A percentile compares a stretch with the other conserved stretches of the same genome.
Conservation (phyloP, 2,113 vertebrate species). For the Mormyrus lacerda region DNA sequence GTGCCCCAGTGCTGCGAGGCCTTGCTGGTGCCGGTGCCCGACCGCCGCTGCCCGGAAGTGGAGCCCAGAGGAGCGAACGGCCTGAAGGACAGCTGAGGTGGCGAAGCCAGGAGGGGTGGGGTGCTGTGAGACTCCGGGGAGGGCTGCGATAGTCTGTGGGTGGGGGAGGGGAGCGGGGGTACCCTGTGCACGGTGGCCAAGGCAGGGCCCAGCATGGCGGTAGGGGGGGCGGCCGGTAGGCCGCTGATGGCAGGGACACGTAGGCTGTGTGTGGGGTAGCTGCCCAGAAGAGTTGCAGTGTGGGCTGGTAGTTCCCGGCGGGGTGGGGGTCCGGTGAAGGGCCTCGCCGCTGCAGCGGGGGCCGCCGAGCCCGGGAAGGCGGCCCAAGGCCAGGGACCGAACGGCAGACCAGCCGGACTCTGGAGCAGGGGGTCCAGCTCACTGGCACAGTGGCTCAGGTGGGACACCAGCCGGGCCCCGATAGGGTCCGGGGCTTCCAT, state of each 20-base stretch:
- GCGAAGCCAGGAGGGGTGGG: slow-evolving; percentile 52
- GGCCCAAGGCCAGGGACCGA: slow-evolving; percentile 78
- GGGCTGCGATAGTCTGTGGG: slow-evolving; percentile 45
- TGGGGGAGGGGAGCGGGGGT: slow-evolving; percentile 46
- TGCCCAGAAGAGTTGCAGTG: slow-evolving; percentile 53
- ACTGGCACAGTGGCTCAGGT: slow-evolving; percentile 82
- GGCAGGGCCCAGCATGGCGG: slow-evolving; percentile 51
- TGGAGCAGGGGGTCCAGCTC: slow-evolving; percentile 77
- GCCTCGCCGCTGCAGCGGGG: slow-evolving; percentile 54
- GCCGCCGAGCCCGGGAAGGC: slow-evolving; percentile 62
- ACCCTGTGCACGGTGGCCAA: slow-evolving; percentile 47
- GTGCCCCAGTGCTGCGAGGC: slow-evolving; percentile 72
- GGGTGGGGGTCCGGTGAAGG: slow-evolving; percentile 45
- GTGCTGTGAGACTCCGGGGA: slow-evolving; percentile 58
- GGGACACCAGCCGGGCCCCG: slow-evolving; percentile 81
- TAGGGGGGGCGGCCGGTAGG: slow-evolving; percentile 46
- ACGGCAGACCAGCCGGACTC: slow-evolving; percentile 57
- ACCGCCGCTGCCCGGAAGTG: slow-evolving; percentile 51
- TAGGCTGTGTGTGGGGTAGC: slow-evolving; percentile 61
- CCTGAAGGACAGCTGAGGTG: slow-evolving; percentile 56
- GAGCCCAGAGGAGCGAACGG: slow-evolving; percentile 59
- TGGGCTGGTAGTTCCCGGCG: slow-evolving; percentile 63
- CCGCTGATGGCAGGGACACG: slow-evolving; percentile 57
- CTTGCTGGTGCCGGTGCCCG: slow-evolving; percentile 50
- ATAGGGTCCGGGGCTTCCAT: slow-evolving; percentile 72